Percentiles rank a stretch among this genome's conserved stretches.
Conservation (phyloP, 2,113 vertebrate species). For the Atlantisia rogersi region DNA sequence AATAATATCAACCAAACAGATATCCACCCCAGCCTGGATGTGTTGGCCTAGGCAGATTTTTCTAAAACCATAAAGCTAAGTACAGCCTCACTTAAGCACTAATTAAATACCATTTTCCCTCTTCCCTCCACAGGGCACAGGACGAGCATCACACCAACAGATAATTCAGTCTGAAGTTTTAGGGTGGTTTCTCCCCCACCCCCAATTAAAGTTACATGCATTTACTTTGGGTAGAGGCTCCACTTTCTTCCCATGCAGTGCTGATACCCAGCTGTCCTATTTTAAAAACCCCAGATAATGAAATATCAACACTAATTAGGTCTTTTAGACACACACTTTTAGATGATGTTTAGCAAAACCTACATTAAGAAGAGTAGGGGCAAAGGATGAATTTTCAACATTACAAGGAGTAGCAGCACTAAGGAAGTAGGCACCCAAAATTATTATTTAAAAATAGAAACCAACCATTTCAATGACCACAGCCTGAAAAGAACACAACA, state of each 20-base stretch:
- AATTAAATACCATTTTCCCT: background rate
- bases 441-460: background rate
- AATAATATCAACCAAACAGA: background rate
- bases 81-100: background rate
- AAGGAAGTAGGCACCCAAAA: background rate
- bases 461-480: background rate
- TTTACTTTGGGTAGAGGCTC: background rate
- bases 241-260: background rate
- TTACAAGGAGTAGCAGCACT: background rate
- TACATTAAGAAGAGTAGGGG: background rate
- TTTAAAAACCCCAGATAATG: background rate
- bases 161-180: background rate
- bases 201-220: background rate
- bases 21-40: background rate
- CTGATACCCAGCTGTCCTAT: background rate
- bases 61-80: background rate
- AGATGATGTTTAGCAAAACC: conserved; percentile 1
- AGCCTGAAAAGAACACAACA: background rate
- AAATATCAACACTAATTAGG: conserved; percentile 27
- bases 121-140: background rate
- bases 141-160: background rate
- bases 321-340: background rate
- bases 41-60: background rate
- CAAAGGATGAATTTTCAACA: background rate
- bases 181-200: background rate